Percentiles rank a stretch among this genome's conserved stretches.
phyloP scores from a whole-genome alignment of 2,888 invertebrate species.

The Biston betularia region DNA sequence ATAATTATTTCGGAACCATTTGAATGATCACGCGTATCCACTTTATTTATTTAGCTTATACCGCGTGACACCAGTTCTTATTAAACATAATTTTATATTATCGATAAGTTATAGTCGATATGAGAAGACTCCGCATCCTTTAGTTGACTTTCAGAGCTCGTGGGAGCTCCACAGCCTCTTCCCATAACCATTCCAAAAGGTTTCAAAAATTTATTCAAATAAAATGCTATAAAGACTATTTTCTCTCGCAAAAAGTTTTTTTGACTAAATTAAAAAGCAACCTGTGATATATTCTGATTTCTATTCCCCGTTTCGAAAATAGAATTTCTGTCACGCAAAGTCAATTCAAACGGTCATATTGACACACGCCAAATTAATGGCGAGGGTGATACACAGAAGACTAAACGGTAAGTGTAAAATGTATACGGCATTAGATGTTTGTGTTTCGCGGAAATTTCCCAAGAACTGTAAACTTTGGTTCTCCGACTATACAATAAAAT shows the following conservation, averaged over 20 bases:
- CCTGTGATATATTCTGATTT: slow-evolving; percentile 66
- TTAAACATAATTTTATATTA: slow-evolving; percentile 46
- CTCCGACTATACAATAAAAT: no score
- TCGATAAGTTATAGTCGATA: slow-evolving; percentile 53
- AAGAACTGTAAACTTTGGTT: background rate
- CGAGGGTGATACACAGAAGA: slow-evolving; percentile 55
- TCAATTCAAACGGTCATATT: slow-evolving; percentile 68
- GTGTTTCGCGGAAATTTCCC: background rate
- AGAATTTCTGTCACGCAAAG: slow-evolving; percentile 75
- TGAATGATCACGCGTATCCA: slow-evolving; percentile 49
- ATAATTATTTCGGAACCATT: background rate
- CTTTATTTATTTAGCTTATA: slow-evolving; percentile 46
- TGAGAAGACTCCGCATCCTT: slow-evolving; percentile 60
- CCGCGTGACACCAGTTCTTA: slow-evolving; percentile 50
- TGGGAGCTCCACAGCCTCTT: slow-evolving; percentile 56
- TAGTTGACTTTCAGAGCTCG: slow-evolving; percentile 75
- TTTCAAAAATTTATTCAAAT: slow-evolving; percentile 35
- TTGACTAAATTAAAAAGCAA: slow-evolving; percentile 35
- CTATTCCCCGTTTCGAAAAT: slow-evolving; percentile 61
- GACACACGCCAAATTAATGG: slow-evolving; percentile 76
- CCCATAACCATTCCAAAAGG: slow-evolving; percentile 12
- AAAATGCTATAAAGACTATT: slow-evolving; percentile 40
- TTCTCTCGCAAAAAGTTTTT: slow-evolving; percentile 18
- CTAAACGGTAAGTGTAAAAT: slow-evolving; percentile 67
- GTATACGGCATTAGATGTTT: background rate